Evolutionary conservation across 2,797 vertebrate species (phyloP).

Genomic region (Etheostoma perlongum): DNA sequence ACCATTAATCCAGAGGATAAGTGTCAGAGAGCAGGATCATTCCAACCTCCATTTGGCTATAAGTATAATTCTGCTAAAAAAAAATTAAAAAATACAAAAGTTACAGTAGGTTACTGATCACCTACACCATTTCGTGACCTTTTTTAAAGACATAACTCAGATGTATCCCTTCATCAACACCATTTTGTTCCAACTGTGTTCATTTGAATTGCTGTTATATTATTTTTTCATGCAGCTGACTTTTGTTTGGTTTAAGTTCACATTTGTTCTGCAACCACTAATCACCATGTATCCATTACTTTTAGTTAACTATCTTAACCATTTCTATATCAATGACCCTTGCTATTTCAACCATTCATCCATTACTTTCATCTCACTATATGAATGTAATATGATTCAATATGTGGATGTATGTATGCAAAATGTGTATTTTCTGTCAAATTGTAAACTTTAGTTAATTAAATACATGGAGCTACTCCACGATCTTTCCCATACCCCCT

Average conservation of each 20-base stretch:
- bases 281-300: not conserved
- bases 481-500: not conserved
- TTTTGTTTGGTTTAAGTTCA: not conserved
- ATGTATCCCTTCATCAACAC: too few species aligned
- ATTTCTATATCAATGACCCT: not conserved
- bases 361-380: not conserved
- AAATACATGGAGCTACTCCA: too few species aligned
- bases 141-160: too few species aligned
- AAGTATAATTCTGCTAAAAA: too few species aligned
- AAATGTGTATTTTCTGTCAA: not conserved
- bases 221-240: not conserved
- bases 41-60: constrained; percentile 10
- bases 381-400: not conserved
- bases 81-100: too few species aligned
- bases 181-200: too few species aligned
- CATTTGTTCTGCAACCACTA: not conserved
- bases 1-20: constrained; percentile 15
- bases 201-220: too few species aligned
- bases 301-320: not conserved
- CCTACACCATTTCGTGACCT: too few species aligned
- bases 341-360: not conserved
- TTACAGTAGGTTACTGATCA: too few species aligned
- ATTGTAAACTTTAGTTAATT: not conserved
- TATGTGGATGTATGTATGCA: not conserved
- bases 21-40: constrained; percentile 22